Evolutionary conservation across 2,797 vertebrate species (phyloP).

Genomic region (Tapirus indicus): DNA sequence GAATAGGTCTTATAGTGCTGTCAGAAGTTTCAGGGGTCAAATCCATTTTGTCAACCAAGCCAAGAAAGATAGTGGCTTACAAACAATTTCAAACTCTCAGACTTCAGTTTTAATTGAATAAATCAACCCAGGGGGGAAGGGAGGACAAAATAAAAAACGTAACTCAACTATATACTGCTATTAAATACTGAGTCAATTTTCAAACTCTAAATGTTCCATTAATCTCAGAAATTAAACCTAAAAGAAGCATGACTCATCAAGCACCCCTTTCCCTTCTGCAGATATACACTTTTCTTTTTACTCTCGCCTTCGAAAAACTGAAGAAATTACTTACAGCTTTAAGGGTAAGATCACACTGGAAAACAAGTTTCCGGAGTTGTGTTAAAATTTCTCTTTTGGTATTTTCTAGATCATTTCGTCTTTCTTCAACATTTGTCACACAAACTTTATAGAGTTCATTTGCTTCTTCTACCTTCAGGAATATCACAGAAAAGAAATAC

Average conservation of each 20-base stretch:
- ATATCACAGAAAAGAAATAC: constrained; percentile 31
- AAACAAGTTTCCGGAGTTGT: constrained; percentile 96
- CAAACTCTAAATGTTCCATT: neutral
- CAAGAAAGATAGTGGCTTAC: neutral
- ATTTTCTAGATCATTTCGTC: constrained; percentile 92
- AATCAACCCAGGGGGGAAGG: neutral
- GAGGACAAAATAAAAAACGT: neutral
- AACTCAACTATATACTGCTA: neutral
- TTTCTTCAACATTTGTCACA: constrained; percentile 93
- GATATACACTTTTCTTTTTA: neutral
- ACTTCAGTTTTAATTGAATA: constrained; percentile 17
- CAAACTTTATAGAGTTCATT: constrained; percentile 94
- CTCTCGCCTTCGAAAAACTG: neutral
- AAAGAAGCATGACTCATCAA: neutral
- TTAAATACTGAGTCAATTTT: constrained; percentile 20
- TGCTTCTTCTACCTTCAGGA: constrained; percentile 95
- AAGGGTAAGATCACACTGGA: constrained; percentile 98
- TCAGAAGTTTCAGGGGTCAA: constrained; percentile 22
- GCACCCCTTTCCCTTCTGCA: neutral
- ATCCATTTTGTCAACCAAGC: constrained; percentile 18
- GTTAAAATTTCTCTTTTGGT: constrained; percentile 95
- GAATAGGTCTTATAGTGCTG: neutral
- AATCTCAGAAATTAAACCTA: neutral
- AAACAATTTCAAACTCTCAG: constrained; percentile 21
- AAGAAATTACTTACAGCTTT: constrained; percentile 93